These are phyloP conservation scores for cattle (Bos taurus) DNA, from an alignment of 2,113 vertebrate genomes.

Conservation along the genomic window DNA sequence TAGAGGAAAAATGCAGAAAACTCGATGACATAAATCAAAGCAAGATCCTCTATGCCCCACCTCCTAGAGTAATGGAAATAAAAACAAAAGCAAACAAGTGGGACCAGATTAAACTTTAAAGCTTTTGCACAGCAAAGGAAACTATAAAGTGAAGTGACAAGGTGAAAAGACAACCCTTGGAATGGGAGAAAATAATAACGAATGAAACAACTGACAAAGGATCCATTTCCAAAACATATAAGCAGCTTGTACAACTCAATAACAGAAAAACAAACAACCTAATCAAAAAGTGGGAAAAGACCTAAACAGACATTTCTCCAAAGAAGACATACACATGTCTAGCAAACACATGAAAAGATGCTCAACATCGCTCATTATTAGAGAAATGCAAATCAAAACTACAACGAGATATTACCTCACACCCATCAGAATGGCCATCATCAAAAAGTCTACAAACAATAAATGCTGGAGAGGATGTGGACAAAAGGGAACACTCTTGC, in stretches of 20 bases:
- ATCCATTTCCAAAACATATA: background rate
- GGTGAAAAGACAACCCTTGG: background rate
- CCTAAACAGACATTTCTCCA: background rate
- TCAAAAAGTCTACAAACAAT: background rate
- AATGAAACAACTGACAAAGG: background rate
- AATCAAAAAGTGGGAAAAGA: background rate
- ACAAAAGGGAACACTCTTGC: background rate
- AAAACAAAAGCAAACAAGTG: background rate
- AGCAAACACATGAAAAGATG: background rate
- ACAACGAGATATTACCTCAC: background rate
- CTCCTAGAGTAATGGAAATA: background rate
- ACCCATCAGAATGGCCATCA: background rate
- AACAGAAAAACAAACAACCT: background rate
- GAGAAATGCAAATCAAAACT: background rate
- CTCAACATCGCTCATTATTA: background rate
- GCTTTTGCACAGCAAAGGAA: background rate
- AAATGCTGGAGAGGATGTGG: background rate
- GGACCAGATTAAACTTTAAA: background rate
- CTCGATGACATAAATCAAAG: background rate
- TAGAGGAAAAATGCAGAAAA: background rate
- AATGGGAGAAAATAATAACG: background rate
- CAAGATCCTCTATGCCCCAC: background rate
- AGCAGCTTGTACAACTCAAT: background rate
- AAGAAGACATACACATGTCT: background rate
- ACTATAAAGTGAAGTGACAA: background rate